phyloP scores from a whole-genome alignment of 1,140 invertebrate genomes.

The Yoshiicerus persimilis region DNA sequence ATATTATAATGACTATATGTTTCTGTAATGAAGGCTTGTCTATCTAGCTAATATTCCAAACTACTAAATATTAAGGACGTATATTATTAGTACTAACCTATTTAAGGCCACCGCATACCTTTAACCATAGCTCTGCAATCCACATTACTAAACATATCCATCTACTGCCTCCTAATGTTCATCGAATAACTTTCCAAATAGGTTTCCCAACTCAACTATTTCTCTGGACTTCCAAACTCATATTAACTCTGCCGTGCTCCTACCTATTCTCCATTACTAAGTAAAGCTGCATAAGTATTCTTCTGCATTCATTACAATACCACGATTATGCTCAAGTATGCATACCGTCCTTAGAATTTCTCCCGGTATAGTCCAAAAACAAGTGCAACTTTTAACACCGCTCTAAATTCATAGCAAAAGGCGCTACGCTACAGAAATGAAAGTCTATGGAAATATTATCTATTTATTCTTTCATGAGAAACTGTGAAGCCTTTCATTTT shows the following conservation, averaged over 20 bases:
- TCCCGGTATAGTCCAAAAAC: background rate
- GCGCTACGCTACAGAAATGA: background rate
- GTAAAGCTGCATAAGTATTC: too few relatives aligned
- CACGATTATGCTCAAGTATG: too few relatives aligned
- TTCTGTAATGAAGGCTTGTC: too few relatives aligned
- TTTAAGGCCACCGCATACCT: too few relatives aligned
- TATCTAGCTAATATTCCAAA: too few relatives aligned
- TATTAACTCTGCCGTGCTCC: background rate
- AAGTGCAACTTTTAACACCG: background rate
- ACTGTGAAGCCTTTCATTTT: background rate
- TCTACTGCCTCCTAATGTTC: background rate
- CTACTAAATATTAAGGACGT: too few relatives aligned
- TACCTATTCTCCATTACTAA: too few relatives aligned
- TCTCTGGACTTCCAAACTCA: background rate
- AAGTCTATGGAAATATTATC: background rate
- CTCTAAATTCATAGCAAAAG: background rate
- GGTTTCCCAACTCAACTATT: background rate
- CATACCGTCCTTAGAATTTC: background rate
- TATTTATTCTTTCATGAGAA: background rate
- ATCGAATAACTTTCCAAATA: background rate
- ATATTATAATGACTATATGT: too few relatives aligned
- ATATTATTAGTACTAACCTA: too few relatives aligned
- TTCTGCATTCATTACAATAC: background rate
- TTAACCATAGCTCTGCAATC: too few relatives aligned
- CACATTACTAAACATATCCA: background rate